Conservation (phyloP, 2,797 vertebrate species). For the Platalea minor region DNA sequence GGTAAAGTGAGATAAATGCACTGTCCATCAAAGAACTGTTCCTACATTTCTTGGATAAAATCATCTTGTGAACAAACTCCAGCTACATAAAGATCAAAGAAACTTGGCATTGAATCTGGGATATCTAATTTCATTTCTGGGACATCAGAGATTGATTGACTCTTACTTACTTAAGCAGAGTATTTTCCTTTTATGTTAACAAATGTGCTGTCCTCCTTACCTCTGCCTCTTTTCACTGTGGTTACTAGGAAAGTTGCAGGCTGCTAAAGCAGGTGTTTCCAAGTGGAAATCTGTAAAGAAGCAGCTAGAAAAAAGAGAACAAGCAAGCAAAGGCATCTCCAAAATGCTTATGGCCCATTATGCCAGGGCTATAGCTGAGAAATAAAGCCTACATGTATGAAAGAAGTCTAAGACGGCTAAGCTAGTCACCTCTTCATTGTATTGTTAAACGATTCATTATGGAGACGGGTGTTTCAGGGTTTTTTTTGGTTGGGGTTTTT, state of each 20-base stretch:
- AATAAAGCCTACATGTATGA: background rate
- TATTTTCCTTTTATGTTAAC: background rate
- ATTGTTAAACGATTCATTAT: background rate
- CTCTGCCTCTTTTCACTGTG: background rate
- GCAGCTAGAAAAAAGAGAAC: background rate
- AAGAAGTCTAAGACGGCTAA: background rate
- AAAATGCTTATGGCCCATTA: background rate
- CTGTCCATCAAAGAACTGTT: constrained; percentile 66
- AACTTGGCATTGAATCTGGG: background rate
- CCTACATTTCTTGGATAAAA: constrained; percentile 72
- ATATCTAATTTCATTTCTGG: constrained; percentile 5
- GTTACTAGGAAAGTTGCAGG: background rate
- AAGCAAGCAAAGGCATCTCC: background rate
- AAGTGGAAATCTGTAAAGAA: background rate
- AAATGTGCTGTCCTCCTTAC: background rate
- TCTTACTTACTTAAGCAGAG: background rate
- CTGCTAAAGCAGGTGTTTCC: background rate
- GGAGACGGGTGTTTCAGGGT: background rate
- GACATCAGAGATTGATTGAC: background rate
- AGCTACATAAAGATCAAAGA: constrained; percentile 44
- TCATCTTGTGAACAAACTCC: constrained; percentile 70
- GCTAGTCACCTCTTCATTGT: background rate
- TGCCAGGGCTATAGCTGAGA: background rate
- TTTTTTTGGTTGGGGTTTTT: background rate
- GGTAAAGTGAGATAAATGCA: constrained; percentile 60